A percentile compares a stretch with the other conserved stretches of the same genome.
These are phyloP conservation scores for Microctonus brassicae DNA, from an alignment of 2,888 invertebrate genomes.

Conservation along the genomic window DNA sequence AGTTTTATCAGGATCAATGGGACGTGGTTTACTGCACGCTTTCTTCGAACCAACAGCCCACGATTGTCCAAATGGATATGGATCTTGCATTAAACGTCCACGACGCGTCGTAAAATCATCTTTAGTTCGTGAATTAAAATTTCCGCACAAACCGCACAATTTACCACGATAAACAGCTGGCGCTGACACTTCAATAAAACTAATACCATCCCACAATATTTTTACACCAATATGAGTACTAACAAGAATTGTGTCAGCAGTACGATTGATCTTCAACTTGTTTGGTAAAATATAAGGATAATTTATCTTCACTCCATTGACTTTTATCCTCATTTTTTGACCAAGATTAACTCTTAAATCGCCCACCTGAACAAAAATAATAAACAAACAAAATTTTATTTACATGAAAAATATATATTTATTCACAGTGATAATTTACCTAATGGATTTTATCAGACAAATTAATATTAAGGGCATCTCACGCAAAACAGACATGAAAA, in stretches of 20 bases:
- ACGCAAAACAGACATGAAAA: no score
- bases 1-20: slow-evolving; percentile 65
- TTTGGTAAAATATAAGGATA: slow-evolving; percentile 77
- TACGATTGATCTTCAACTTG: slow-evolving; percentile 75
- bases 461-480: no score
- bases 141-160: slow-evolving; percentile 94
- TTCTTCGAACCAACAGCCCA: slow-evolving; percentile 91
- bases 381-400: not conserved
- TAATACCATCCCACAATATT: slow-evolving; percentile 93
- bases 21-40: slow-evolving; percentile 74
- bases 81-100: slow-evolving; percentile 78
- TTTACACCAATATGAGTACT: slow-evolving; percentile 83
- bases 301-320: slow-evolving; percentile 82
- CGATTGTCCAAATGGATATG: slow-evolving; percentile 82
- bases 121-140: slow-evolving; percentile 88
- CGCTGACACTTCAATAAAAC: slow-evolving; percentile 88
- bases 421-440: no score
- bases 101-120: slow-evolving; percentile 86
- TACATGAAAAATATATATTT: not conserved
- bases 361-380: slow-evolving; percentile 70
- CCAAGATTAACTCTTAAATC: slow-evolving; percentile 86
- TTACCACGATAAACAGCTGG: slow-evolving; percentile 81
- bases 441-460: no score
- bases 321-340: slow-evolving; percentile 87
- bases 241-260: slow-evolving; percentile 78